A percentile compares a stretch with the other conserved stretches of the same genome.
Conservation (phyloP, 2,113 vertebrate genomes). For the Baryphthengus martii region DNA sequence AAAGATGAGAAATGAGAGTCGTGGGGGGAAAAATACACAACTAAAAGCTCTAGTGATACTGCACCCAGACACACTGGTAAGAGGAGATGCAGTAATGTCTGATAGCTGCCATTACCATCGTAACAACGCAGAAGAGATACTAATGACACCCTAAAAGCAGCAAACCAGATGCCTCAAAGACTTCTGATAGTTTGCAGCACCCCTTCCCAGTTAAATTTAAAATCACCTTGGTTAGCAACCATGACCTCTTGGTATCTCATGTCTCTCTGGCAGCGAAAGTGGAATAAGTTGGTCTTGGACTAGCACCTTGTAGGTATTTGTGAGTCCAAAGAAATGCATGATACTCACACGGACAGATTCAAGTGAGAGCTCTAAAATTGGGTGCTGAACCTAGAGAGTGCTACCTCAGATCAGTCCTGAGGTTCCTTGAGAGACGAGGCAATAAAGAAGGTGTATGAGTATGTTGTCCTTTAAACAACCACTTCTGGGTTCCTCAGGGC, state of each 20-base stretch:
- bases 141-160: not conserved
- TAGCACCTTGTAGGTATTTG: not conserved
- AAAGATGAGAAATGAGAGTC: conserved; percentile 49
- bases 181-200: not conserved
- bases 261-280: not conserved
- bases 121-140: not conserved
- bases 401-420: not conserved
- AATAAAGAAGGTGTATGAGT: not conserved
- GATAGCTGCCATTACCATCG: not conserved
- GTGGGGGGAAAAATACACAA: not conserved
- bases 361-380: not conserved
- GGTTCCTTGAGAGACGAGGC: not conserved
- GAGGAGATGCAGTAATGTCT: conserved; percentile 1
- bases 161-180: not conserved
- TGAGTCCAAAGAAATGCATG: not conserved
- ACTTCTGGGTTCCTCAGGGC: not conserved
- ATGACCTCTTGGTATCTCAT: not conserved
- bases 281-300: not conserved
- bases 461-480: not conserved
- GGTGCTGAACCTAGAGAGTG: not conserved
- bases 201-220: not conserved
- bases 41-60: conserved; percentile 26
- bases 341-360: not conserved
- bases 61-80: not conserved
- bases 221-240: not conserved